phyloP scores from a whole-genome alignment of 2,888 invertebrate species.

The Hoplodrina blanda region DNA sequence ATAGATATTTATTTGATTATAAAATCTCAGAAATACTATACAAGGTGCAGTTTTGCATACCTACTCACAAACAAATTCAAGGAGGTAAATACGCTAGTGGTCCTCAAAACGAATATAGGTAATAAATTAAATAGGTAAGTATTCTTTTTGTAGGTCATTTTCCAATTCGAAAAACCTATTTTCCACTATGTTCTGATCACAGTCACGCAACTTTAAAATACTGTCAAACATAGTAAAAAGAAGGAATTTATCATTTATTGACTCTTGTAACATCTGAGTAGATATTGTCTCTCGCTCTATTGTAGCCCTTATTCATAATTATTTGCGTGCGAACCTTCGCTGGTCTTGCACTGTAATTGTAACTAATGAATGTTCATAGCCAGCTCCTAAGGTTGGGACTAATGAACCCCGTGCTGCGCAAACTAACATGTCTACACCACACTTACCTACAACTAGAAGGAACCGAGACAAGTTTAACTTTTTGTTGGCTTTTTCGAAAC shows the following conservation, averaged over 20 bases:
- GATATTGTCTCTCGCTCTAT: constrained; percentile 18
- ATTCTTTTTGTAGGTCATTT: too few species aligned
- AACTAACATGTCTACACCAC: constrained; percentile 28
- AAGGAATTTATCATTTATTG: too few species aligned
- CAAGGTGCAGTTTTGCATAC: too few species aligned
- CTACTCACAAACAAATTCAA: too few species aligned
- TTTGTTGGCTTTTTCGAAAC: too few species aligned
- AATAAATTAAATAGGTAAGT: too few species aligned
- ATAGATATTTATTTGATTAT: constrained; percentile 30
- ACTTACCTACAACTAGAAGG: neutral
- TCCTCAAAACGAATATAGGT: too few species aligned
- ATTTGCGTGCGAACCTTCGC: constrained; percentile 32
- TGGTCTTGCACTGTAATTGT: constrained; percentile 41
- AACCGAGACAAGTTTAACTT: neutral
- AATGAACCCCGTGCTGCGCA: constrained; percentile 22
- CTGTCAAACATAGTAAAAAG: too few species aligned
- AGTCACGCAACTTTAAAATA: too few species aligned
- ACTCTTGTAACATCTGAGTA: constrained; percentile 8
- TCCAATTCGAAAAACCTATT: too few species aligned
- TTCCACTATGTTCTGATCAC: too few species aligned
- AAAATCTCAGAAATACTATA: constrained; percentile 13
- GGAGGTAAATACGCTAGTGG: too few species aligned
- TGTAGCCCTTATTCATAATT: constrained; percentile 39
- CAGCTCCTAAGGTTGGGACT: constrained; percentile 16
- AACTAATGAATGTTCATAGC: constrained; percentile 48